Evolutionary conservation across 2,797 vertebrate species (phyloP).

Genomic region (Vireo griseus): DNA sequence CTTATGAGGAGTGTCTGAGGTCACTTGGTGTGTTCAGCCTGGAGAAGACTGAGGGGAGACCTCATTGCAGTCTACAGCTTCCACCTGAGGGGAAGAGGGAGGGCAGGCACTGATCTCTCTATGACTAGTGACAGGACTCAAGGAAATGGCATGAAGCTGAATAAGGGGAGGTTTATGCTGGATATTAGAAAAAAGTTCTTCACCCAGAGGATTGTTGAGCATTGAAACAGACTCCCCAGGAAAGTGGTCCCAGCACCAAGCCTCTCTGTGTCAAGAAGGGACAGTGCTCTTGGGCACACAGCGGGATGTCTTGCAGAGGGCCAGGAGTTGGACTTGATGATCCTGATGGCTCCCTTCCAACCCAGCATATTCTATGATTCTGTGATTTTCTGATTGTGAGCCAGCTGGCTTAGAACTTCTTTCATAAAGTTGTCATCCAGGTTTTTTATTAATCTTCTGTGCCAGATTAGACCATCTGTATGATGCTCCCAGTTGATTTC

Average conservation of each 20-base stretch:
- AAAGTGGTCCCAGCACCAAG: neutral
- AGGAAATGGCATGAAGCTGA: neutral
- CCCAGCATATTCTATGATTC: neutral
- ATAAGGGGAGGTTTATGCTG: neutral
- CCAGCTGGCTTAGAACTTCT: neutral
- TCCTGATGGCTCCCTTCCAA: neutral
- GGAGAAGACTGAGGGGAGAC: neutral
- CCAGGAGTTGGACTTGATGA: neutral
- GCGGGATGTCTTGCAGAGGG: neutral
- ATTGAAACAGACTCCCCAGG: neutral
- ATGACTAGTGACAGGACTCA: neutral
- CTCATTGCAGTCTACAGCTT: neutral
- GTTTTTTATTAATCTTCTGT: neutral
- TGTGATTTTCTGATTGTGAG: neutral
- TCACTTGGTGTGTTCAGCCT: neutral
- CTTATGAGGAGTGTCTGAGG: neutral
- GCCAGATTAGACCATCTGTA: accelerated
- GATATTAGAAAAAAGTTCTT: neutral
- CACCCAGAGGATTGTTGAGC: neutral
- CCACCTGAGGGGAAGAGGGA: no score
- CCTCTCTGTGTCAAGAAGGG: neutral
- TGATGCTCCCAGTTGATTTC: neutral
- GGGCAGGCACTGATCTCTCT: neutral
- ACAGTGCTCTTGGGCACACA: accelerated
- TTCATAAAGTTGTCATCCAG: neutral